Evolutionary conservation across 2,888 invertebrate genomes (phyloP).

Genomic region (Apodemia duryi): DNA sequence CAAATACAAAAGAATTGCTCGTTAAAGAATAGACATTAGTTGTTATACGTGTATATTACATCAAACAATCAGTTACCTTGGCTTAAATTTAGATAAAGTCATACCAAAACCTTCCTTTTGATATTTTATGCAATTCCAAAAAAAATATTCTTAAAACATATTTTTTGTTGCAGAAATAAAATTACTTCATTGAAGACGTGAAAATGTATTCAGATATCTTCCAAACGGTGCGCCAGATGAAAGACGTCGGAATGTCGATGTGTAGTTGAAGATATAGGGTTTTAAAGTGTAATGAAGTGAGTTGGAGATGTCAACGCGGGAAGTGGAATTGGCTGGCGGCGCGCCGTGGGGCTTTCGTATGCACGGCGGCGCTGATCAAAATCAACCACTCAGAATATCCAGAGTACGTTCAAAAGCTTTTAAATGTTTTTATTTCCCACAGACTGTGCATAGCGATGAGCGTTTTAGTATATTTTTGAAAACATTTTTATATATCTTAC

Average conservation of each 20-base stretch:
- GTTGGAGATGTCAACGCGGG: slow-evolving; percentile 82
- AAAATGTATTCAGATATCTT: background rate
- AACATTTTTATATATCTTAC: no score
- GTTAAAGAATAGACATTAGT: no score
- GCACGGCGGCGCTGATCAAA: slow-evolving; percentile 89
- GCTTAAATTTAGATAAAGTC: no score
- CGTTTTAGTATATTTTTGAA: no score
- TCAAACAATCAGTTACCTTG: no score
- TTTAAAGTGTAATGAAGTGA: slow-evolving; percentile 50
- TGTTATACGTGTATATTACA: no score
- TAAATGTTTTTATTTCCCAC: slow-evolving; percentile 15
- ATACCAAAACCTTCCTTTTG: no score
- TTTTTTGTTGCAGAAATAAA: slow-evolving; percentile 21
- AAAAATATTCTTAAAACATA: no score
- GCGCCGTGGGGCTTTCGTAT: slow-evolving; percentile 94
- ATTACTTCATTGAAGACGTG: background rate
- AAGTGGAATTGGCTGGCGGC: slow-evolving; percentile 88
- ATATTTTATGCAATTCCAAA: no score
- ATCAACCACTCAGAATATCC: slow-evolving; percentile 88
- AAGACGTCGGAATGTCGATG: slow-evolving; percentile 22
- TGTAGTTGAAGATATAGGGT: slow-evolving; percentile 19
- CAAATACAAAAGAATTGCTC: no score
- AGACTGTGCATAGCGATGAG: background rate
- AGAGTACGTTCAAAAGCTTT: slow-evolving; percentile 79
- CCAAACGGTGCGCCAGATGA: slow-evolving; percentile 12